Conservation (phyloP, 2,113 vertebrate genomes). For the Stigmatopora nigra region DNA sequence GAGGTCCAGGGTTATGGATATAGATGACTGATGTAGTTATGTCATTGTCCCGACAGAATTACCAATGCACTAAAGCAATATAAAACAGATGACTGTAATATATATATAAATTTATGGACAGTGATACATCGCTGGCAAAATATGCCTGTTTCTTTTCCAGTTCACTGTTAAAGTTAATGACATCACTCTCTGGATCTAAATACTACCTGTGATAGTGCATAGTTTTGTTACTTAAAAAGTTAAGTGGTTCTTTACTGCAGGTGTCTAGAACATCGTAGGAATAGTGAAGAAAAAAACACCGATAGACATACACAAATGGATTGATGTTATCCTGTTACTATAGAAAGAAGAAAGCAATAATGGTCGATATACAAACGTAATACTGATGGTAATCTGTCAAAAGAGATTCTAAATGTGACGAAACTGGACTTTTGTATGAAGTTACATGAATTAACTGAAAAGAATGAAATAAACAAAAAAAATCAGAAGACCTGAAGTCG, state of each 20-base stretch:
- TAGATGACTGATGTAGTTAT: conserved; percentile 45
- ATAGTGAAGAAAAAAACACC: neutral
- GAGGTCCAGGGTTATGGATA: conserved; percentile 31
- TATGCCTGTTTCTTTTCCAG: conserved; percentile 12
- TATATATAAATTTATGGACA: conserved; percentile 35
- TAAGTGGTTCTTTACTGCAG: neutral
- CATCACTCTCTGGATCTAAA: conserved; percentile 25
- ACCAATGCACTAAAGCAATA: conserved; percentile 27
- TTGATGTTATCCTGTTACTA: neutral
- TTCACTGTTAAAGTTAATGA: conserved; percentile 30
- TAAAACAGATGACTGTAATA: conserved; percentile 28
- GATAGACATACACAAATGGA: neutral
- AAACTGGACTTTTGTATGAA: neutral
- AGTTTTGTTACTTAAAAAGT: neutral
- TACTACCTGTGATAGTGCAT: neutral
- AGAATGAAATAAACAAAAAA: neutral
- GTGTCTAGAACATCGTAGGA: neutral
- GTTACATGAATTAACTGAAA: neutral
- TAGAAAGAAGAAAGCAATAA: neutral
- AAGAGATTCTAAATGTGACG: neutral
- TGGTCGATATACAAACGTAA: neutral
- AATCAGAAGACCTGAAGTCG: neutral
- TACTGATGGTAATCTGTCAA: neutral
- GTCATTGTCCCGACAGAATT: conserved; percentile 28
- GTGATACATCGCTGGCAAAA: conserved; percentile 31